Evolutionary conservation across 2,797 vertebrate species (phyloP), one percentile per base, ranked within the genome.

Genomic region (Oryzias sinensis): DNA sequence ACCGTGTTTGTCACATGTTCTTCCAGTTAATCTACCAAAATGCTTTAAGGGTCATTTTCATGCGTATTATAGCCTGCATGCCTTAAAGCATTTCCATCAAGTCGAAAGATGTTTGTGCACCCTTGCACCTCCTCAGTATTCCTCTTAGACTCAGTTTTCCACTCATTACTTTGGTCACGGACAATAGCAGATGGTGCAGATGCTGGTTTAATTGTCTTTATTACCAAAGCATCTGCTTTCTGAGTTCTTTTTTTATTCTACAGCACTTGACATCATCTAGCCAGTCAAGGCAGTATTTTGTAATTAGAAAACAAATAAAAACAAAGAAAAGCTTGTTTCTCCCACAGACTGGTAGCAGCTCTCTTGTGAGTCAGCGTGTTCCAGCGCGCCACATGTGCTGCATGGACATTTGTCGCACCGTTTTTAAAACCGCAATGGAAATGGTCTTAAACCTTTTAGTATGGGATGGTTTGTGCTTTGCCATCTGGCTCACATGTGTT

Each of bases 121-220:
- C 0, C 8, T 56, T 48, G 5, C 18, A 33, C 48, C 50, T 54
- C 65, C 62, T 74, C 49, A 45, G 65, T 74, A 75, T 64, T 49
- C 65, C 51, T 70, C 59, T 50, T 52, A 18, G 20, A 48, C 49
- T 76, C 53, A 43, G 67, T 74, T 72, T 66, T 24, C 47, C 54
- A 51, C 59, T 82, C 72, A 76, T 84, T 84, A 76, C 71, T 76
- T 79, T 44, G 68, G 79, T 79, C 80, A 83, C n/a, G 55, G 77
- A 71, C 59, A 73, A 69, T 61, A 72, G 73, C 86, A 88, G 82
- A 86, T 82, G 75, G 83, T 69, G 68, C 84, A 83, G 84, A 77
- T 85, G 84, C 60, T 18, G 53, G 43, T 81, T 76, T 83, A 88
- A 87, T 88, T 88, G 83, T 79, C 79, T 86, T 85, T 83, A 86